Conservation (phyloP, 2,113 vertebrate species). For the Salvator merianae region DNA sequence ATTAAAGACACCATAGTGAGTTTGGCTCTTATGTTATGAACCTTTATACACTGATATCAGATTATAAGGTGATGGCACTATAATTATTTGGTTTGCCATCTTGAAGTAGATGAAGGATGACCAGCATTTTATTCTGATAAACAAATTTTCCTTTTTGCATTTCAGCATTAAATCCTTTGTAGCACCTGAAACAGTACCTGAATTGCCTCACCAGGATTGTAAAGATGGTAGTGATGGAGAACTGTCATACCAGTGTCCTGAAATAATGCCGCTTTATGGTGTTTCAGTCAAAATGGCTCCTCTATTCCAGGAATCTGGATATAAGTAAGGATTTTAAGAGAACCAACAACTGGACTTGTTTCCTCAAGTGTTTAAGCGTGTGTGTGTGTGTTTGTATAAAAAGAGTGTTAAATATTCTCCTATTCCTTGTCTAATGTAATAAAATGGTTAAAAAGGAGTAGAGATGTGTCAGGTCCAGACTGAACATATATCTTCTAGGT, state of each 20-base stretch:
- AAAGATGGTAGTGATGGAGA: slow-evolving; percentile 73
- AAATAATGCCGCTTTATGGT: slow-evolving; percentile 86
- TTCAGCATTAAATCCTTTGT: slow-evolving; percentile 86
- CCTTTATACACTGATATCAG: background rate
- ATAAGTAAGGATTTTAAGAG: slow-evolving; percentile 78
- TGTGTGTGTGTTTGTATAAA: no score
- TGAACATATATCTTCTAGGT: no score
- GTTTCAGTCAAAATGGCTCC: slow-evolving; percentile 85
- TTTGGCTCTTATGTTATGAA: background rate
- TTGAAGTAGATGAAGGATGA: background rate
- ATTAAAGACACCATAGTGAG: background rate
- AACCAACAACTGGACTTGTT: background rate
- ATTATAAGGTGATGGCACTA: background rate
- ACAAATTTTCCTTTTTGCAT: slow-evolving; percentile 41
- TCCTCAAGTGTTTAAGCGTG: background rate
- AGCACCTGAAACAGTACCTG: slow-evolving; percentile 71
- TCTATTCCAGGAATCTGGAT: slow-evolving; percentile 88
- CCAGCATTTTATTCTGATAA: background rate
- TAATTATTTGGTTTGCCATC: background rate
- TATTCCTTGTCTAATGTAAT: background rate
- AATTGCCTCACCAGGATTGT: slow-evolving; percentile 59
- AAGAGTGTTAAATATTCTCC: background rate
- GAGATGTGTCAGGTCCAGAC: no score
- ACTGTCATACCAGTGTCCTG: slow-evolving; percentile 83
- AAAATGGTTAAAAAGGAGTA: no score